Conservation (phyloP, 2,113 vertebrate species). For the Eptesicus fuscus region DNA sequence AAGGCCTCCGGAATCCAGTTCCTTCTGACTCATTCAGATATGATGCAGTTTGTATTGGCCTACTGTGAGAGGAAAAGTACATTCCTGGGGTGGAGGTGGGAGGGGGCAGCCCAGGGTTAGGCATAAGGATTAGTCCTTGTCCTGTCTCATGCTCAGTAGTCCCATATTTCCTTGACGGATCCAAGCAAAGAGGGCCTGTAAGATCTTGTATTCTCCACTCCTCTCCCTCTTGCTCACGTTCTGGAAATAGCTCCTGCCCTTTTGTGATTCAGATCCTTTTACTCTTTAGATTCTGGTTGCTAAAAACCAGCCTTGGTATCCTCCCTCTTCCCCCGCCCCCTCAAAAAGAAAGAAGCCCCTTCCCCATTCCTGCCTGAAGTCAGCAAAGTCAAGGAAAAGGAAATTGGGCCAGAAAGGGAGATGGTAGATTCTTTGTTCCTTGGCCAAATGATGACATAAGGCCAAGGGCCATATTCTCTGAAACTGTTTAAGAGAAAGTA, state of each 20-base stretch:
- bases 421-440: not conserved
- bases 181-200: not conserved
- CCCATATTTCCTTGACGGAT: not conserved
- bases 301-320: not conserved
- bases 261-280: not conserved
- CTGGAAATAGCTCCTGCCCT: not conserved
- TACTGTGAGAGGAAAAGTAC: not conserved
- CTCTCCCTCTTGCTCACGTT: not conserved
- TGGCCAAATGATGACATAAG: not conserved
- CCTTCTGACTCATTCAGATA: not conserved
- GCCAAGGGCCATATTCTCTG: not conserved
- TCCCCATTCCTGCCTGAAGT: not conserved
- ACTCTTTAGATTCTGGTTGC: not conserved
- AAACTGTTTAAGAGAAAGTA: not conserved
- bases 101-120: rapidly evolving
- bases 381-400: not conserved
- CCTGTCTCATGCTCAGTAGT: not conserved
- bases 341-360: not conserved
- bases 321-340: rapidly evolving
- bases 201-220: not conserved
- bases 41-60: not conserved
- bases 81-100: not conserved
- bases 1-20: not conserved
- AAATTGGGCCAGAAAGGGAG: not conserved
- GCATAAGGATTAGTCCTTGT: not conserved